Conservation (phyloP, 2,797 vertebrate genomes). For the Phoeniculus purpureus region DNA sequence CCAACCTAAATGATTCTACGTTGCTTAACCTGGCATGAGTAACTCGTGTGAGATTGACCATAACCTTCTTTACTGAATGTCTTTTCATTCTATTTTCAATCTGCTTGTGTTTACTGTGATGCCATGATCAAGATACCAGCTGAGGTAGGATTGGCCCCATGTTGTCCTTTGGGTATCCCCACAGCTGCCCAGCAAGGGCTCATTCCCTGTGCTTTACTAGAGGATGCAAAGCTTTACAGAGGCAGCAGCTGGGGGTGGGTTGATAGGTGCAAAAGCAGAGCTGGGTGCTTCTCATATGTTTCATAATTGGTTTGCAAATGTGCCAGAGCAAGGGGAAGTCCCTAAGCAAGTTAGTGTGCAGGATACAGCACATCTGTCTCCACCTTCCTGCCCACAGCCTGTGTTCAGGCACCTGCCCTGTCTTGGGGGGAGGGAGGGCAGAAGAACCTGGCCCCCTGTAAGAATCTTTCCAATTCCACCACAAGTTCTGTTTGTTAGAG, state of each 20-base stretch:
- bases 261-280: neutral
- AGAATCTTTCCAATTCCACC: neutral
- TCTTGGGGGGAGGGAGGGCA: neutral
- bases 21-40: neutral
- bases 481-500: neutral
- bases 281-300: neutral
- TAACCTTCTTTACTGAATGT: neutral
- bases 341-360: conserved; percentile 25
- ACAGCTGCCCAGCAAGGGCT: neutral
- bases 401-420: neutral
- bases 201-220: neutral
- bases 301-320: neutral
- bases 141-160: neutral
- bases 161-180: neutral
- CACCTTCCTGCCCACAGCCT: neutral
- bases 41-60: neutral
- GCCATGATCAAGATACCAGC: neutral
- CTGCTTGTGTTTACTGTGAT: neutral
- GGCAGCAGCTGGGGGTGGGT: neutral
- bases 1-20: no score
- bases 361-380: conserved; percentile 23
- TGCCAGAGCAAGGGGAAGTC: conserved; percentile 24
- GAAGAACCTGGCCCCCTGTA: fast-evolving
- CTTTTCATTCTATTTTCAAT: neutral
- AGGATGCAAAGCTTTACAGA: neutral